phyloP scores from a whole-genome alignment of 2,797 vertebrate species.

The Botia kubotai region DNA sequence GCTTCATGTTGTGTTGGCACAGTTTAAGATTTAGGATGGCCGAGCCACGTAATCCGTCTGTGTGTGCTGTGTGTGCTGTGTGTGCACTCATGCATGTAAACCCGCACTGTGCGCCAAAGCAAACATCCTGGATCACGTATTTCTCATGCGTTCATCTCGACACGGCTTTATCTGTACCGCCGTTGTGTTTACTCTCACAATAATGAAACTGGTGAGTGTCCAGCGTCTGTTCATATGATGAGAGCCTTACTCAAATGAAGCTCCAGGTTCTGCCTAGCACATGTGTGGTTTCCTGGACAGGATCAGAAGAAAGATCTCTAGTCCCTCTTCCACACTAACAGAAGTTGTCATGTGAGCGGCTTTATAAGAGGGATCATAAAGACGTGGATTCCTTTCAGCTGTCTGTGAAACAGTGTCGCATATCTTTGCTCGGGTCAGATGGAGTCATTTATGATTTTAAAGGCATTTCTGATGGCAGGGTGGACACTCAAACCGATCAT shows the following conservation, averaged over 20 bases:
- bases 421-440: constrained; percentile 48
- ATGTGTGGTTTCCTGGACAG: constrained; percentile 82
- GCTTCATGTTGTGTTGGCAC: neutral
- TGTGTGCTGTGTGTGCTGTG: too few relatives aligned
- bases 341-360: constrained; percentile 57
- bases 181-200: neutral
- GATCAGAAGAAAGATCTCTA: constrained; percentile 60
- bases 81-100: neutral
- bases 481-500: constrained; percentile 19
- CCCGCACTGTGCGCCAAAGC: neutral
- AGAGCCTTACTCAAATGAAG: constrained; percentile 83
- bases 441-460: constrained; percentile 68
- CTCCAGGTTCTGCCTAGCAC: constrained; percentile 63
- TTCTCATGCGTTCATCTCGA: neutral
- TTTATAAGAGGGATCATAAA: constrained; percentile 53
- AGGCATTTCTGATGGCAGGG: constrained; percentile 81
- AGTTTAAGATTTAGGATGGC: neutral
- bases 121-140: constrained; percentile 21
- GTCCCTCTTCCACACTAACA: constrained; percentile 80
- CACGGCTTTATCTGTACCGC: too few relatives aligned
- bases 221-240: constrained; percentile 75
- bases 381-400: constrained; percentile 55
- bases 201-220: constrained; percentile 12
- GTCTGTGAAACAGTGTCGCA: constrained; percentile 68
- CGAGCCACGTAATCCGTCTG: neutral